These are phyloP conservation scores for Campaea margaritaria DNA, from an alignment of 2,888 invertebrate species.

Conservation along the genomic window DNA sequence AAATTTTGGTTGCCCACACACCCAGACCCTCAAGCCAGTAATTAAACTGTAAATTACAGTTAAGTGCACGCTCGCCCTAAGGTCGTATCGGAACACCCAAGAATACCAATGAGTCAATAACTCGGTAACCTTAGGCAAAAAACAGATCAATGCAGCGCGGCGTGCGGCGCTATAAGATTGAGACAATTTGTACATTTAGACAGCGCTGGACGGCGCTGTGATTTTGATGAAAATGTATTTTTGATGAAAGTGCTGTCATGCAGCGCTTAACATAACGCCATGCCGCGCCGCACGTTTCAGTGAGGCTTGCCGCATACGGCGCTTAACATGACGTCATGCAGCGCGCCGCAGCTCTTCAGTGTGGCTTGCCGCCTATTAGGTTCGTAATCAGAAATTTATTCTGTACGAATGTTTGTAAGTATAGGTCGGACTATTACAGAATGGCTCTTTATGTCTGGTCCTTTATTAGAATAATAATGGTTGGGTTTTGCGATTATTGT, in stretches of 20 bases:
- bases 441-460: conserved; percentile 39
- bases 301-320: too few species aligned
- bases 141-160: too few species aligned
- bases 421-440: conserved; percentile 44
- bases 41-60: conserved; percentile 82
- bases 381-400: conserved; percentile 73
- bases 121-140: conserved; percentile 45
- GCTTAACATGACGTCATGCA: too few species aligned
- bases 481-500: conserved; percentile 25
- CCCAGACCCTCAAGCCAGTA: conserved; percentile 59
- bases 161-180: too few species aligned
- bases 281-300: too few species aligned
- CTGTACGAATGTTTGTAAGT: conserved; percentile 44
- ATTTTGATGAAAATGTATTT: too few species aligned
- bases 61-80: conserved; percentile 73
- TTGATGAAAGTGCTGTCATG: too few species aligned
- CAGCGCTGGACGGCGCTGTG: too few species aligned
- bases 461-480: conserved; percentile 28
- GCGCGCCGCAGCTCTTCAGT: too few species aligned
- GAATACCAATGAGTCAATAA: conserved; percentile 70
- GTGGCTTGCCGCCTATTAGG: too few species aligned
- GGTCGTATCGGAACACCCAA: conserved; percentile 71
- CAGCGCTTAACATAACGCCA: too few species aligned
- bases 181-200: too few species aligned
- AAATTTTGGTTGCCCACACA: conserved; percentile 53